A percentile compares a stretch with the other conserved stretches of the same genome.
These are phyloP conservation scores for Parus major DNA, from an alignment of 2,113 vertebrate genomes.

Conservation along the genomic window DNA sequence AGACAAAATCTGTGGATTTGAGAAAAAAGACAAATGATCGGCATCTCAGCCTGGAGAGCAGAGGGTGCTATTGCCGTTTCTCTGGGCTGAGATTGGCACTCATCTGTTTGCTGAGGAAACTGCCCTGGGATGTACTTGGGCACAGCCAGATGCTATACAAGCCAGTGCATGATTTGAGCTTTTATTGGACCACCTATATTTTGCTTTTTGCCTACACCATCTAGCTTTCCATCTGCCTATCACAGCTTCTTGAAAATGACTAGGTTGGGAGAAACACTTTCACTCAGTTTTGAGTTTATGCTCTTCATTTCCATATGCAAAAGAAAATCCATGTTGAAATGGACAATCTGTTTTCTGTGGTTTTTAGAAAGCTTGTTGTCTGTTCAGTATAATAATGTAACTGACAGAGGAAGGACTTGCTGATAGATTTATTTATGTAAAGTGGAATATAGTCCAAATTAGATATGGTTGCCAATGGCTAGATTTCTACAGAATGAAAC, in stretches of 20 bases:
- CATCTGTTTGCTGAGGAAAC: neutral
- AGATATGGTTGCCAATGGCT: neutral
- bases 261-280: neutral
- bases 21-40: neutral
- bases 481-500: neutral
- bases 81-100: neutral
- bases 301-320: slow-evolving; percentile 17
- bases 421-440: neutral
- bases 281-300: neutral
- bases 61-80: neutral
- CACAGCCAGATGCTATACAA: neutral
- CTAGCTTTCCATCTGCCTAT: neutral
- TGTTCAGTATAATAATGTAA: neutral
- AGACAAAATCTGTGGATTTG: neutral
- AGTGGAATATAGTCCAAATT: neutral
- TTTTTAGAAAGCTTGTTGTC: neutral
- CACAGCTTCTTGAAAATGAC: neutral
- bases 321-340: slow-evolving; percentile 35
- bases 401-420: slow-evolving; percentile 1
- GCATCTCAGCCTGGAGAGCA: neutral
- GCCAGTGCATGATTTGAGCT: neutral
- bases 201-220: neutral
- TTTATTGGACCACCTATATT: slow-evolving; percentile 2
- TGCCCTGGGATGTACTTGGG: neutral
- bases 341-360: slow-evolving; percentile 3